These are phyloP conservation scores for Catajapyx aquilonaris DNA, from an alignment of 1,140 invertebrate species.

Conservation along the genomic window DNA sequence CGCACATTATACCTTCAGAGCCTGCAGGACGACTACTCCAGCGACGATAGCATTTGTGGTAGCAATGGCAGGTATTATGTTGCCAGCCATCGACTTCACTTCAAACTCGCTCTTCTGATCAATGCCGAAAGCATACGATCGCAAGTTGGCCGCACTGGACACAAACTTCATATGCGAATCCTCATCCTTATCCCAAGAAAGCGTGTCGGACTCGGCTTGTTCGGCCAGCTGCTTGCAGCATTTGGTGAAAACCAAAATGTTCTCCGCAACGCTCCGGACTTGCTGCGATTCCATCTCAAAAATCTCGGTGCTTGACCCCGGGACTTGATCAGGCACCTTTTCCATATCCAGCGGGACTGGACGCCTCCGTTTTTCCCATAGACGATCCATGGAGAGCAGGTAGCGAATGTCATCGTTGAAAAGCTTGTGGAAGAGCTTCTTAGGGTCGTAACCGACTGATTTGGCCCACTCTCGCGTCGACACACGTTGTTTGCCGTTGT, in stretches of 20 bases:
- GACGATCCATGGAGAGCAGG: conserved; percentile 77
- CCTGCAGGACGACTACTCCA: conserved; percentile 75
- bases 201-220: conserved; percentile 44
- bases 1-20: no score
- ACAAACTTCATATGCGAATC: conserved; percentile 89
- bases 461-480: conserved; percentile 85
- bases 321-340: not conserved
- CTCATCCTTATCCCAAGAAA: conserved; percentile 98
- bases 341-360: conserved; percentile 16
- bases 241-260: conserved; percentile 12
- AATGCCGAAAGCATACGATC: conserved; percentile 82
- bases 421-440: conserved; percentile 67
- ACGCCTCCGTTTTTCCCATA: conserved; percentile 71
- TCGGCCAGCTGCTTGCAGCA: conserved; percentile 30
- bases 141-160: conserved; percentile 79
- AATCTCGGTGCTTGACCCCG: no score
- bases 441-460: conserved; percentile 57
- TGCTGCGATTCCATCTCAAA: no score
- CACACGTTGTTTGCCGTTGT: conserved; percentile 38
- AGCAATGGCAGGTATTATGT: conserved; percentile 96
- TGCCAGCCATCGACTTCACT: conserved; percentile 96
- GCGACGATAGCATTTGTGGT: conserved; percentile 96
- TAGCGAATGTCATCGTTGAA: conserved; percentile 94
- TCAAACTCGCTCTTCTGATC: conserved; percentile 71
- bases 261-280: no score